Evolutionary conservation across 2,888 invertebrate species (phyloP).

Genomic region (Phania funesta): DNA sequence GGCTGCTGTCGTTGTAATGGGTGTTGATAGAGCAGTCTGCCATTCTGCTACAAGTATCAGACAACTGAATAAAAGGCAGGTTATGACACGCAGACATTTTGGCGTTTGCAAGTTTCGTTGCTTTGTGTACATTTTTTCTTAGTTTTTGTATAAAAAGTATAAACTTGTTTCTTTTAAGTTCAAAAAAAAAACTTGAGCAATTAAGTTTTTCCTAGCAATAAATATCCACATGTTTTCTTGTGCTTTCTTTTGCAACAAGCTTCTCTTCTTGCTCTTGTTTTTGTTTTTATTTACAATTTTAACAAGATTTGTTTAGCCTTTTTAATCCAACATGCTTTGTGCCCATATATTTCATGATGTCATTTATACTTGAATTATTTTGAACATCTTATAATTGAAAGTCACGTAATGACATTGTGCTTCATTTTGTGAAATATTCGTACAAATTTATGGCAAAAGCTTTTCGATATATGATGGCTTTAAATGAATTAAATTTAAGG

Average conservation of each 20-base stretch:
- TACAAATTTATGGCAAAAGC: conserved; percentile 18
- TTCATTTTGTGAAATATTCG: conserved; percentile 41
- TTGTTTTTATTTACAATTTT: background rate
- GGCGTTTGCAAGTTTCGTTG: conserved; percentile 53
- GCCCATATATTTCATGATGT: conserved; percentile 7
- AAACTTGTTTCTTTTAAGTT: conserved; percentile 34
- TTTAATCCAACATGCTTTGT: conserved; percentile 25
- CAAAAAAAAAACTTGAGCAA: conserved; percentile 48
- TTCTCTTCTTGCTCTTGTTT: conserved; percentile 1
- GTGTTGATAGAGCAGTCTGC: conserved; percentile 55
- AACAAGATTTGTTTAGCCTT: background rate
- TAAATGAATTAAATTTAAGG: background rate
- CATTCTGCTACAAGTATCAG: conserved; percentile 55
- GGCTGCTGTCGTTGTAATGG: conserved; percentile 41
- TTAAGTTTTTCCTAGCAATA: conserved; percentile 41
- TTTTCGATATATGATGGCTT: background rate
- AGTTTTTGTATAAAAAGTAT: conserved; percentile 13
- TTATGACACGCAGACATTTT: conserved; percentile 61
- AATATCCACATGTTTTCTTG: conserved; percentile 40
- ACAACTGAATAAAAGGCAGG: conserved; percentile 60
- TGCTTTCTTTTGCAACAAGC: background rate
- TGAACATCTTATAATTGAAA: conserved; percentile 1
- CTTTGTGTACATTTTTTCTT: conserved; percentile 43
- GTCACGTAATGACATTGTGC: conserved; percentile 51
- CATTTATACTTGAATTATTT: conserved; percentile 41